Conservation (phyloP, 2,797 vertebrate genomes). For the Syngnathus rostellatus region DNA sequence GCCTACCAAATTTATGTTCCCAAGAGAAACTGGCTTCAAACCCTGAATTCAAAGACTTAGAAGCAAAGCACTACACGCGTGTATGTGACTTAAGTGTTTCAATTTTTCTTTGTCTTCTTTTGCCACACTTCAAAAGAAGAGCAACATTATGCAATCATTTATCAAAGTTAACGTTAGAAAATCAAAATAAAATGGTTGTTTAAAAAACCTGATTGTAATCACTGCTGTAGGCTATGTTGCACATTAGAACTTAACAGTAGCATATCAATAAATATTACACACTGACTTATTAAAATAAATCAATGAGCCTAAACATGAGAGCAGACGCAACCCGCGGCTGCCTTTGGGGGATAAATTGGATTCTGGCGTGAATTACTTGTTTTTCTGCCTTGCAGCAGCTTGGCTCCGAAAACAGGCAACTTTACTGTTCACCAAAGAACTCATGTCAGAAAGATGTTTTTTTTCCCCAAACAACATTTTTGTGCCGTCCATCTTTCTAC, state of each 20-base stretch:
- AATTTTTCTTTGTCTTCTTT: too few relatives aligned
- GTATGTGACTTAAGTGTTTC: too few relatives aligned
- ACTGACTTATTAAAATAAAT: not conserved
- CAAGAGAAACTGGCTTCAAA: too few relatives aligned
- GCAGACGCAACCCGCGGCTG: not conserved
- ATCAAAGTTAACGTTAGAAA: not conserved
- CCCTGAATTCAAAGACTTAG: too few relatives aligned
- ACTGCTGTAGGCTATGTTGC: not conserved
- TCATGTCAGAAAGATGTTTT: not conserved
- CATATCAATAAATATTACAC: not conserved
- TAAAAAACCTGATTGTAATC: not conserved
- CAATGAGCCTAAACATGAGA: not conserved
- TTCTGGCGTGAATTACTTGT: not conserved
- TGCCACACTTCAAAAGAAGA: too few relatives aligned
- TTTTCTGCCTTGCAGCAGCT: not conserved
- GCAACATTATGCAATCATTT: too few relatives aligned
- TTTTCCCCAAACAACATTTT: not conserved
- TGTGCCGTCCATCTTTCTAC: too few relatives aligned
- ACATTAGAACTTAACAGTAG: too few relatives aligned
- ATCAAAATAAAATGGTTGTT: not conserved
- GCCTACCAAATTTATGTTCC: too few relatives aligned
- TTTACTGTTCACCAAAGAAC: not conserved
- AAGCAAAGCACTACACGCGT: too few relatives aligned
- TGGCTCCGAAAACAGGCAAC: not conserved
- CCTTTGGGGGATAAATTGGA: not conserved